phyloP scores from a whole-genome alignment of 2,888 invertebrate genomes.

The Digitonthophagus gazella region DNA sequence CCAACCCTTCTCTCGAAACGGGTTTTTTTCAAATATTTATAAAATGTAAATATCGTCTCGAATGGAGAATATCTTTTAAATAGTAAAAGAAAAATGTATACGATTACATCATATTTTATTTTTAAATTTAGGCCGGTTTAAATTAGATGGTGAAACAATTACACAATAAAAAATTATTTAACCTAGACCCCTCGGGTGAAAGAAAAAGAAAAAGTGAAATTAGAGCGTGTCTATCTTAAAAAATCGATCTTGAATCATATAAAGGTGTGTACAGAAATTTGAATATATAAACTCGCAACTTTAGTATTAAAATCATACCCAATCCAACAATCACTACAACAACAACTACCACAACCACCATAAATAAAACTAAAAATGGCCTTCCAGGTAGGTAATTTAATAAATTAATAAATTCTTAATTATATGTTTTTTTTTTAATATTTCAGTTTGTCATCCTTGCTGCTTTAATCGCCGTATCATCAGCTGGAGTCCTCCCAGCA shows the following conservation, averaged over 20 bases:
- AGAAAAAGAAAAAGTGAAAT: not conserved
- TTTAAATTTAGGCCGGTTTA: not conserved
- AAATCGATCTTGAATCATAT: no score
- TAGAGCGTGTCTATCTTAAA: no score
- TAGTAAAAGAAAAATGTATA: not conserved
- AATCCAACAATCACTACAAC: not conserved
- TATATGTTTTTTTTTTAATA: not conserved
- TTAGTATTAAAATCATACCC: not conserved
- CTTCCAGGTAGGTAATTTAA: not conserved
- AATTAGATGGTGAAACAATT: not conserved
- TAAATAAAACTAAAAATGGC: not conserved
- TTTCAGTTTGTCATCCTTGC: constrained; percentile 45
- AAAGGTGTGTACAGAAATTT: not conserved
- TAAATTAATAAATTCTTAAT: not conserved
- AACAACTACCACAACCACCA: not conserved
- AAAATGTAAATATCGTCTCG: not conserved
- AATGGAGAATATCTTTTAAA: not conserved
- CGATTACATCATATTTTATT: not conserved
- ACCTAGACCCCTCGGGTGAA: not conserved
- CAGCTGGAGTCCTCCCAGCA: constrained; percentile 33
- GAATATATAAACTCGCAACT: not conserved
- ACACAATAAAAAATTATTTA: not conserved
- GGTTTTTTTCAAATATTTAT: not conserved
- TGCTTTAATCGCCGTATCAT: constrained; percentile 38
- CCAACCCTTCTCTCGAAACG: not conserved